A percentile compares a stretch with the other conserved stretches of the same genome.
These are phyloP conservation scores for Bungarus multicinctus DNA, from an alignment of 2,113 vertebrate species.

Conservation along the genomic window DNA sequence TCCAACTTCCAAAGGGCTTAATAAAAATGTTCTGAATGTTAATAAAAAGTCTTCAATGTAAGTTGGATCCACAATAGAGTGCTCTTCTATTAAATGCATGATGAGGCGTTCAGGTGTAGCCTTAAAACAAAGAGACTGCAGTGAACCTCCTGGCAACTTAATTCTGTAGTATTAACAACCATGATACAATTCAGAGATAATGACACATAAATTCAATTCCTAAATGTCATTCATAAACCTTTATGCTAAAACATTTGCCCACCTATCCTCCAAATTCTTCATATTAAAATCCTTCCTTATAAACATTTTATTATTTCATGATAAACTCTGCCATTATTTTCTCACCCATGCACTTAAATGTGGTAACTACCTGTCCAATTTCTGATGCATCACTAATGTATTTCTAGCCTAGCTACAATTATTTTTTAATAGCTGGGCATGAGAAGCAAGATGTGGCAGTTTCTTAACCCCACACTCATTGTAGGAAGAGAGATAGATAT, in stretches of 20 bases:
- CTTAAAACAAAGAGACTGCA: constrained; percentile 62
- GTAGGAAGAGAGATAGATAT: not conserved
- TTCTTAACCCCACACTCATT: not conserved
- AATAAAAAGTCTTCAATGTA: constrained; percentile 97
- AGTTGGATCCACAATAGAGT: constrained; percentile 95
- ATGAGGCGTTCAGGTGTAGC: constrained; percentile 93
- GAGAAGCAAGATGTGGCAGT: not conserved
- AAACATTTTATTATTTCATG: not conserved
- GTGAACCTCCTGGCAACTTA: not conserved
- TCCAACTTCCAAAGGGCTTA: constrained; percentile 89
- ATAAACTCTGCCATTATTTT: not conserved
- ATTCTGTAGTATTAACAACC: not conserved
- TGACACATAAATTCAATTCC: not conserved
- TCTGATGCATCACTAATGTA: not conserved
- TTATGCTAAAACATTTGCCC: not conserved
- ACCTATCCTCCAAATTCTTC: not conserved
- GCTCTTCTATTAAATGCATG: constrained; percentile 96
- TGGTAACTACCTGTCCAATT: not conserved
- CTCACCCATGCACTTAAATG: not conserved
- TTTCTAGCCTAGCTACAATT: not conserved
- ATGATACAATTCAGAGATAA: not conserved
- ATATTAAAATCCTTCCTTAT: not conserved
- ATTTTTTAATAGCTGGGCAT: not conserved
- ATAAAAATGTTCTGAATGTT: constrained; percentile 92
- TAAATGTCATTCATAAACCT: not conserved